These are phyloP conservation scores for Bufo gargarizans DNA, from an alignment of 2,113 vertebrate genomes.

Conservation along the genomic window DNA sequence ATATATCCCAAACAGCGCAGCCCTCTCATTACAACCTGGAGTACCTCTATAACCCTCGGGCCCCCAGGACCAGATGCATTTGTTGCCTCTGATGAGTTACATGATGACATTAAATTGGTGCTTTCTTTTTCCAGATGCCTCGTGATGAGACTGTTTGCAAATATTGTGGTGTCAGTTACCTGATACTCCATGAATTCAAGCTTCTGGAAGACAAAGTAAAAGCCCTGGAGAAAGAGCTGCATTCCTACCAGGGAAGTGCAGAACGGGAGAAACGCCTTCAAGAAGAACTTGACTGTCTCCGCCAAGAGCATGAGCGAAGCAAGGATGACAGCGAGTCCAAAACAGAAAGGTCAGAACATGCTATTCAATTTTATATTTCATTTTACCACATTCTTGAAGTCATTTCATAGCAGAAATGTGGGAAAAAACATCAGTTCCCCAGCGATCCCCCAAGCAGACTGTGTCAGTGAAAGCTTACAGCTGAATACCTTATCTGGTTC, in stretches of 20 bases:
- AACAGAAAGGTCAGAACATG: conserved; percentile 70
- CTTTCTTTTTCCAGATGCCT: conserved; percentile 68
- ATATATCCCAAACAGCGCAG: no score
- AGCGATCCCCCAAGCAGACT: conserved; percentile 47
- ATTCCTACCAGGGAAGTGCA: conserved; percentile 71
- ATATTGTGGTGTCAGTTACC: conserved; percentile 90
- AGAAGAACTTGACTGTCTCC: conserved; percentile 72
- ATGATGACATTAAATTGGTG: not conserved
- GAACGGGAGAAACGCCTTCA: conserved; percentile 74
- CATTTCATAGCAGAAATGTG: conserved; percentile 55
- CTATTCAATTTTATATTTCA: conserved; percentile 55
- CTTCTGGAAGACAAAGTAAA: conserved; percentile 79
- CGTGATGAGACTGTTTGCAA: conserved; percentile 82
- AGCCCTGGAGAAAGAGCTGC: conserved; percentile 79
- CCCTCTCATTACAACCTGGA: no score
- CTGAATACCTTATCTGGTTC: conserved; percentile 46
- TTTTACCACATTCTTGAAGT: conserved; percentile 41
- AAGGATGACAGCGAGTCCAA: conserved; percentile 70
- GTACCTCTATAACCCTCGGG: not conserved
- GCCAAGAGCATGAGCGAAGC: conserved; percentile 68
- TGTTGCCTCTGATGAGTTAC: not conserved
- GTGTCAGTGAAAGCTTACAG: conserved; percentile 1
- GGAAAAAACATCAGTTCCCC: conserved; percentile 47
- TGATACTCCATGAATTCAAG: conserved; percentile 88
- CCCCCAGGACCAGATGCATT: not conserved